phyloP scores from a whole-genome alignment of 2,113 vertebrate species.

The Pelmatolapia mariae region DNA sequence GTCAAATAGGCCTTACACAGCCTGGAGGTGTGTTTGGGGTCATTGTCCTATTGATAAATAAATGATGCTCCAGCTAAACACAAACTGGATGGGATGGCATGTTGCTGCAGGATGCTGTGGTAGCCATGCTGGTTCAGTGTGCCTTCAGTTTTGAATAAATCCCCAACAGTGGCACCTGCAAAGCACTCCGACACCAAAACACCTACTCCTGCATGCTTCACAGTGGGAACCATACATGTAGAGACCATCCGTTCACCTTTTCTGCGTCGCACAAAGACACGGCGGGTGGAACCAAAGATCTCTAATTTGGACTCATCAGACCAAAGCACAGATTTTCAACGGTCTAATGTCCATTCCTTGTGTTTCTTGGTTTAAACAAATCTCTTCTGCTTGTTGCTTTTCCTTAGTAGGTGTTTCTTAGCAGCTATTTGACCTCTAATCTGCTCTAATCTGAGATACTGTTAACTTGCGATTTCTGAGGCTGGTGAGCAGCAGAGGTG shows the following conservation, averaged over 20 bases:
- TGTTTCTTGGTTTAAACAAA: neutral
- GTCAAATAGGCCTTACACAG: neutral
- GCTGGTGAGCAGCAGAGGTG: neutral
- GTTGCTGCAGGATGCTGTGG: neutral
- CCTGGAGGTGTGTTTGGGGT: neutral
- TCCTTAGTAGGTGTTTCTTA: neutral
- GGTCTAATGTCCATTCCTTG: neutral
- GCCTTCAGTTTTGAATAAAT: too few species aligned
- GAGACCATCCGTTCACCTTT: neutral
- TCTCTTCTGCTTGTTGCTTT: neutral
- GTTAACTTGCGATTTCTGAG: neutral
- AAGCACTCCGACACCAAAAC: neutral
- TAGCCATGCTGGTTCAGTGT: too few species aligned
- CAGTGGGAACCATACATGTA: neutral
- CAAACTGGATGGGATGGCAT: neutral
- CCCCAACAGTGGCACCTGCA: too few species aligned
- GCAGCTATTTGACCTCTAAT: neutral
- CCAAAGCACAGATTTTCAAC: neutral
- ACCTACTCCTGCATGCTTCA: neutral
- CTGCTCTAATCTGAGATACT: neutral
- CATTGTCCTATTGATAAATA: neutral
- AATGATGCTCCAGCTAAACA: neutral
- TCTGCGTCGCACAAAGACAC: neutral
- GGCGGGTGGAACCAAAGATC: neutral
- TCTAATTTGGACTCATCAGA: neutral